A percentile compares a stretch with the other conserved stretches of the same genome.
Evolutionary conservation across 2,113 vertebrate genomes (phyloP).

Genomic region (Emydura subglobosa): DNA sequence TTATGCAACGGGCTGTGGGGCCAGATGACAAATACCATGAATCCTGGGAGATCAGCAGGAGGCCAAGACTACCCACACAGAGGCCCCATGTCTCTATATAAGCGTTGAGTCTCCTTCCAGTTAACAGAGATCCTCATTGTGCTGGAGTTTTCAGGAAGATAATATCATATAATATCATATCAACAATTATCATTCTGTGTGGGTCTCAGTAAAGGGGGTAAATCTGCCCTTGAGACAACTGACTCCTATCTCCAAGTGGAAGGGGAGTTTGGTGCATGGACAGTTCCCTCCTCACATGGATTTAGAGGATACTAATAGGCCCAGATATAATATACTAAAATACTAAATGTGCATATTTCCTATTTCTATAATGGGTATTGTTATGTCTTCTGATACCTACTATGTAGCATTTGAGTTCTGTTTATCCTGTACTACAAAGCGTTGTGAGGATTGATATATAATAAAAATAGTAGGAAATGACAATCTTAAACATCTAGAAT

Average conservation of each 20-base stretch:
- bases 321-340: not conserved
- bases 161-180: not conserved
- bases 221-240: not conserved
- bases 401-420: not conserved
- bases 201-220: too few relatives aligned
- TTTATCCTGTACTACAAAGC: not conserved
- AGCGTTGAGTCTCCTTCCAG: not conserved
- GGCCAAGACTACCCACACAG: fast-evolving
- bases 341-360: not conserved
- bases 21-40: not conserved
- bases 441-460: not conserved
- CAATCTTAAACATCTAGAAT: not conserved
- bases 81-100: not conserved
- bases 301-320: too few relatives aligned
- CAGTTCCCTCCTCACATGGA: too few relatives aligned
- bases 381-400: not conserved
- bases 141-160: not conserved
- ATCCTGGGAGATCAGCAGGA: not conserved
- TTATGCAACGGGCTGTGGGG: not conserved
- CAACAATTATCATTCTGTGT: not conserved
- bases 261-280: not conserved
- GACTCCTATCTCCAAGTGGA: not conserved
- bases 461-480: not conserved
- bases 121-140: not conserved
- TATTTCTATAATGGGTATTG: not conserved